These are phyloP conservation scores for Podarcis siculus DNA, from an alignment of 2,797 vertebrate species.

Conservation along the genomic window DNA sequence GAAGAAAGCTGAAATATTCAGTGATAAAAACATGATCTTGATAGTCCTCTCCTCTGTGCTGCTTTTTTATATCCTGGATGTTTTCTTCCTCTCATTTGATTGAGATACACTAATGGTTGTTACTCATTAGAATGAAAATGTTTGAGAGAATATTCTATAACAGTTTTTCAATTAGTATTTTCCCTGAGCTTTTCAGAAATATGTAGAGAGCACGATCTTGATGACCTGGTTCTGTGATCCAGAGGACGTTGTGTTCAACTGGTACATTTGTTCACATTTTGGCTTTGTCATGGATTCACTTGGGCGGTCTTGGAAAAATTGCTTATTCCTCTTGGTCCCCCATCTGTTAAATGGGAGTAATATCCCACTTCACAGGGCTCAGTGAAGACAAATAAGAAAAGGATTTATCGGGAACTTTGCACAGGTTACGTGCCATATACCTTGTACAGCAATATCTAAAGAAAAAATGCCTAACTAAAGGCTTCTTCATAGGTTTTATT, in stretches of 20 bases:
- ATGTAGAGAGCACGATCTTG: not conserved
- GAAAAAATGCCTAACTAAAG: not conserved
- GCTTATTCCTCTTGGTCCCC: not conserved
- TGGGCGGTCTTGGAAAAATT: not conserved
- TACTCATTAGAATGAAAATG: not conserved
- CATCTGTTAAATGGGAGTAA: not conserved
- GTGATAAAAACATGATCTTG: conserved; percentile 32
- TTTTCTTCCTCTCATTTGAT: not conserved
- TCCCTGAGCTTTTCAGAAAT: not conserved
- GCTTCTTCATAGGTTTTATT: not conserved
- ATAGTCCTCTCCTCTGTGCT: conserved; percentile 31
- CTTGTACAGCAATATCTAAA: not conserved
- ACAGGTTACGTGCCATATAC: not conserved
- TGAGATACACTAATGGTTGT: not conserved
- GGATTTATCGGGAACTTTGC: not conserved
- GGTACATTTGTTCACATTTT: not conserved
- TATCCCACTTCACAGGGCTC: not conserved
- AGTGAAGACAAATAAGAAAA: not conserved
- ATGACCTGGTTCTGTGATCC: not conserved
- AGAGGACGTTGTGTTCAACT: not conserved
- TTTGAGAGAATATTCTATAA: conserved; percentile 7
- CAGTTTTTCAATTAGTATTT: not conserved
- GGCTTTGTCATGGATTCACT: not conserved
- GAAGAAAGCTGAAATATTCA: not conserved
- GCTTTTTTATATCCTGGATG: conserved; percentile 4